Percentiles rank a stretch among this genome's conserved stretches.
Conservation (phyloP, 2,888 invertebrate genomes). For the Pyralis farinalis region DNA sequence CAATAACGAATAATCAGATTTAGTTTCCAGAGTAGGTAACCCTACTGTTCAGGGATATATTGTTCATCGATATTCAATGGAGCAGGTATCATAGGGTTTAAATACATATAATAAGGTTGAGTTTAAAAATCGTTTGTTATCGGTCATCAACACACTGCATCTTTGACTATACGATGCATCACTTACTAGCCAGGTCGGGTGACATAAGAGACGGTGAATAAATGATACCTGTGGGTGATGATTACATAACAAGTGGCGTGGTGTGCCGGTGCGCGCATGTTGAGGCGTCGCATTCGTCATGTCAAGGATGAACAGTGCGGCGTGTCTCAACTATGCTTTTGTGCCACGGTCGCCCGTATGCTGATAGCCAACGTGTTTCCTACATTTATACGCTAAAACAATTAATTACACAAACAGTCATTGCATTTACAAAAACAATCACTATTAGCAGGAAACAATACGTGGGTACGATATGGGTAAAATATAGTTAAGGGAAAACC, state of each 20-base stretch:
- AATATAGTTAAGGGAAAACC: slow-evolving; percentile 10
- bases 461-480: background rate
- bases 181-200: slow-evolving; percentile 32
- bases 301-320: slow-evolving; percentile 67
- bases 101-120: too few relatives aligned
- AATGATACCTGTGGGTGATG: slow-evolving; percentile 47
- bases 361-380: slow-evolving; percentile 13
- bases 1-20: too few relatives aligned
- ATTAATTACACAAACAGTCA: background rate
- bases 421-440: background rate
- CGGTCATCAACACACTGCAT: background rate
- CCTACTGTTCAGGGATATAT: too few relatives aligned
- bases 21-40: too few relatives aligned
- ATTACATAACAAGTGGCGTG: slow-evolving; percentile 56
- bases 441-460: background rate
- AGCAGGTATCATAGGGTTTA: too few relatives aligned
- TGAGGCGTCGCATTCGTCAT: slow-evolving; percentile 39
- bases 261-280: slow-evolving; percentile 32
- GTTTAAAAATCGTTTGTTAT: too few relatives aligned
- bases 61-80: too few relatives aligned
- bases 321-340: slow-evolving; percentile 51
- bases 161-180: slow-evolving; percentile 16
- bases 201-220: slow-evolving; percentile 48
- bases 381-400: slow-evolving; percentile 2
- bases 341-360: slow-evolving; percentile 53